Evolutionary conservation across 2,797 vertebrate species (phyloP).

Genomic region (Pseudomugil gertrudae): DNA sequence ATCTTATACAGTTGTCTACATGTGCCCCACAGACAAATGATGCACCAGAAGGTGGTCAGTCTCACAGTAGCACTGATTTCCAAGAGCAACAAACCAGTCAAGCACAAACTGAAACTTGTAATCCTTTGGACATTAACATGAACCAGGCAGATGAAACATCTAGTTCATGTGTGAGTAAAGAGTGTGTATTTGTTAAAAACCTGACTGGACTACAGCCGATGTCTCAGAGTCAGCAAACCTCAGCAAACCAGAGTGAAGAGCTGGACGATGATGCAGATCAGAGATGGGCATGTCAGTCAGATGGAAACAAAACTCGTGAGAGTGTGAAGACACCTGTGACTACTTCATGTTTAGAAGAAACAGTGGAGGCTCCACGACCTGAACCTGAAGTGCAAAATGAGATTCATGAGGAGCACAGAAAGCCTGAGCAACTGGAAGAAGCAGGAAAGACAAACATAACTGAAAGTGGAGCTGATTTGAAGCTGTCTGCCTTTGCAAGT

Average conservation of each 20-base stretch:
- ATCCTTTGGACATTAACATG: background rate
- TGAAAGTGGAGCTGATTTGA: slow-evolving; percentile 1
- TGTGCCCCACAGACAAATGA: slow-evolving; percentile 9
- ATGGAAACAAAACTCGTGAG: background rate
- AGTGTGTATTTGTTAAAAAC: slow-evolving; percentile 1
- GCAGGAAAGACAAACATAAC: background rate
- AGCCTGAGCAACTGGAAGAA: background rate
- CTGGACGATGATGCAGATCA: background rate
- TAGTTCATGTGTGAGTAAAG: background rate
- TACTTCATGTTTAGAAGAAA: slow-evolving; percentile 3
- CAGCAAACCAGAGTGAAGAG: slow-evolving; percentile 9
- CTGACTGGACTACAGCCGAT: background rate
- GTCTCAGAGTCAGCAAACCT: slow-evolving; percentile 13
- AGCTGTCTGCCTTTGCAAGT: background rate
- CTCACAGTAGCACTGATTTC: background rate
- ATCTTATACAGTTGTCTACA: slow-evolving; percentile 3
- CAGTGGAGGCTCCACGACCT: background rate
- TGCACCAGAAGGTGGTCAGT: background rate
- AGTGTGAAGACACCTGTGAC: background rate
- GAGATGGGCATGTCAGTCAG: background rate
- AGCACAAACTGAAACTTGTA: background rate
- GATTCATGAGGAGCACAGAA: slow-evolving; percentile 7
- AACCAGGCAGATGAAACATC: slow-evolving; percentile 16
- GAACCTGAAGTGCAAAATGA: background rate
- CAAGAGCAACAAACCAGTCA: slow-evolving; percentile 8